Evolutionary conservation across 2,888 invertebrate genomes (phyloP).

Genomic region (Clanis bilineata): DNA sequence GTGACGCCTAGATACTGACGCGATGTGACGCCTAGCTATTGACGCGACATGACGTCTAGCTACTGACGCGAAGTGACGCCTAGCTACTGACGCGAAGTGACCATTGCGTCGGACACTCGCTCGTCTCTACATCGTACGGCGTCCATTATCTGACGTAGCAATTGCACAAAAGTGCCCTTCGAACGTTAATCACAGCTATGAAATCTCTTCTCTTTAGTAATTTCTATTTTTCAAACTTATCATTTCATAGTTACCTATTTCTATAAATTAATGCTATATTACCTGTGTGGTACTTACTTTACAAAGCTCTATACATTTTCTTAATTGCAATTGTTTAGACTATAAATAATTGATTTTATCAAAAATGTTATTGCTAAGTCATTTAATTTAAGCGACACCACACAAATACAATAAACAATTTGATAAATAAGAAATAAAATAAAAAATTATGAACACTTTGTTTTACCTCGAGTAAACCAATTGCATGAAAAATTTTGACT

Average conservation of each 20-base stretch:
- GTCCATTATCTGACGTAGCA: constrained; percentile 54
- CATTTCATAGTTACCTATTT: constrained; percentile 58
- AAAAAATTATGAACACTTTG: constrained; percentile 44
- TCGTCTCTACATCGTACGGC: constrained; percentile 20
- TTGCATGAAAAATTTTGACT: constrained; percentile 73
- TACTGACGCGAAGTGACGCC: too few relatives aligned
- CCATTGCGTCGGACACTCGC: too few relatives aligned
- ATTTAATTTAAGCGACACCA: constrained; percentile 64
- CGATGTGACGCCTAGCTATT: neutral
- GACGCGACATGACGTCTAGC: neutral
- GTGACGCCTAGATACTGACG: too few relatives aligned
- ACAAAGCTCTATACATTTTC: constrained; percentile 82
- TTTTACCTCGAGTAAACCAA: constrained; percentile 50
- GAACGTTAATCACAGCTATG: constrained; percentile 79
- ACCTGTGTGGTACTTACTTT: constrained; percentile 79
- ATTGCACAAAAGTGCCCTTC: constrained; percentile 74
- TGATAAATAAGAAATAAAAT: constrained; percentile 49
- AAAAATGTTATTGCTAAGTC: constrained; percentile 75
- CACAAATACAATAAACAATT: constrained; percentile 55
- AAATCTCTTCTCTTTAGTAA: constrained; percentile 73
- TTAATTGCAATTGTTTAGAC: constrained; percentile 74
- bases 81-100: neutral
- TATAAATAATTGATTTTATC: constrained; percentile 82
- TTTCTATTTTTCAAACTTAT: constrained; percentile 55
- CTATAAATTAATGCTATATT: constrained; percentile 69